Percentiles rank a stretch among this genome's conserved stretches.
phyloP scores from a whole-genome alignment of 2,113 vertebrate species.

The Fukomys damarensis region DNA sequence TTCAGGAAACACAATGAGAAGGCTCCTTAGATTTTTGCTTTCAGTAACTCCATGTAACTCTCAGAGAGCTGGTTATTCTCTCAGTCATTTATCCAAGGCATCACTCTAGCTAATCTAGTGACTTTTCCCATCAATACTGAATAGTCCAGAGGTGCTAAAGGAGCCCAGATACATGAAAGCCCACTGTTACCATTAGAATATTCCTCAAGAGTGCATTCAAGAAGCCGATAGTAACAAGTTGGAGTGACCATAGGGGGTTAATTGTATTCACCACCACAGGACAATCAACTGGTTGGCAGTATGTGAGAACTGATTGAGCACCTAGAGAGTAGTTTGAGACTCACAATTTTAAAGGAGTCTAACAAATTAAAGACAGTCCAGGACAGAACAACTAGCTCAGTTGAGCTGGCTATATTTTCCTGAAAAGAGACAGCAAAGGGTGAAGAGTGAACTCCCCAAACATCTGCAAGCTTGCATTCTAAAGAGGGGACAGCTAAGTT shows the following conservation, averaged over 20 bases:
- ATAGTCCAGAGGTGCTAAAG: neutral
- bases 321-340: neutral
- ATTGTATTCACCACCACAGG: neutral
- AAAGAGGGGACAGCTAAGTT: neutral
- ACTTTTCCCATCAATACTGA: too few relatives aligned
- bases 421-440: neutral
- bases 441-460: neutral
- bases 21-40: neutral
- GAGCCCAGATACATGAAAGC: neutral
- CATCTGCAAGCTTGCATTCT: neutral
- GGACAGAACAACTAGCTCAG: neutral
- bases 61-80: neutral
- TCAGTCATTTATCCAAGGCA: neutral
- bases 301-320: neutral
- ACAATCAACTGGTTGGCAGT: neutral
- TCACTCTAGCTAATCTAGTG: too few relatives aligned
- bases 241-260: neutral
- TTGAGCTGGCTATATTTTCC: neutral
- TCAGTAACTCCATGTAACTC: neutral
- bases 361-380: constrained; percentile 5
- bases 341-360: neutral
- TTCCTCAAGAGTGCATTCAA: neutral
- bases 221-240: neutral
- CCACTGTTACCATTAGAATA: neutral
- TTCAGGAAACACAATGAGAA: neutral